Evolutionary conservation across 2,113 vertebrate species (phyloP), one percentile per base, ranked within the genome.

Genomic region (Dolichotis patagonum): DNA sequence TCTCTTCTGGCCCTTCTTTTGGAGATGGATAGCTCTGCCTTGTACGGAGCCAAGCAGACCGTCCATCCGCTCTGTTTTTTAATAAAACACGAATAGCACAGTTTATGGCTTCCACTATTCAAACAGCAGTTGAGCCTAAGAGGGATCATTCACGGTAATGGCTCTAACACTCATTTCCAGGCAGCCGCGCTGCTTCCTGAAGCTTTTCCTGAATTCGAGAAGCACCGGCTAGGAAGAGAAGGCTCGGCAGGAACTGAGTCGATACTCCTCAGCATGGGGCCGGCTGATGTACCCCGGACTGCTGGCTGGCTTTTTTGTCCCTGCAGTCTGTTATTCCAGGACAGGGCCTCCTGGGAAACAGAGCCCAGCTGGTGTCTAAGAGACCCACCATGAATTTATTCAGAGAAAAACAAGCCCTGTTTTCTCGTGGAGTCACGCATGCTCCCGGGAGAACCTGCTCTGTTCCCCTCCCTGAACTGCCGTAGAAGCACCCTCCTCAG

Each of bases 41-140:
- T 63, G 65, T 69, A 83, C 90, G 80, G 96, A 97, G 96, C 95
- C 87, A 87, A 94, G 93, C 84, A 95, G 96, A 92, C 88, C 17
- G 1, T 88, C 81, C 90, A 90, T 94, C 94, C 73, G 49, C 81
- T 93, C 84, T 71, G 73, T 84, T 95, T 97, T 97, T 97, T 58
- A 98, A 96, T 98, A 97, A 98, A 97, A 96, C 92, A 96, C 90
- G 96, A 95, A 85, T 58, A 96, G 93, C 46, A 52, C 77, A 56
- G 93, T 93, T 97, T 97, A 97, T 96, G 81, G 88, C 93, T 92
- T 92, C 65, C 54, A 96, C 96, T 95, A 35, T 96, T 97, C 92
- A 97, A 90, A 97, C 96, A 98, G 94, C 93, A 93, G 96, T 98
- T 96, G 93, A 90, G 93, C 58, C 54, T 82, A 88, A 71, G 46